phyloP scores from a whole-genome alignment of 2,888 invertebrate species.

The Mythimna loreyi region DNA sequence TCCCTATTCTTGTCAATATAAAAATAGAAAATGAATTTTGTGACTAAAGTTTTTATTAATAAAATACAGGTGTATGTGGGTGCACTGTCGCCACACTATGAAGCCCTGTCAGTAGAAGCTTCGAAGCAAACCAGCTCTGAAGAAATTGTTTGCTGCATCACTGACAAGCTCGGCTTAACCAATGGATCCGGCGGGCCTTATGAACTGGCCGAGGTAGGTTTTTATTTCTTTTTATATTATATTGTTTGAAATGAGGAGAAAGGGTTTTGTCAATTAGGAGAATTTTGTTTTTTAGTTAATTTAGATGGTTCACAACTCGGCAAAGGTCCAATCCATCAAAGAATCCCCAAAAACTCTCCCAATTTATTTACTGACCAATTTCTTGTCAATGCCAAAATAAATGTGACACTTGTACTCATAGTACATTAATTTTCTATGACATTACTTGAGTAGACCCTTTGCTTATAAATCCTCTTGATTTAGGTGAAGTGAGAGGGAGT shows the following conservation, averaged over 20 bases:
- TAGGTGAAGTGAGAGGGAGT: no score
- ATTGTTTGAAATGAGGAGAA: background rate
- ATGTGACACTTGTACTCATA: background rate
- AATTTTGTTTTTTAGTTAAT: background rate
- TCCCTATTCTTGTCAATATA: background rate
- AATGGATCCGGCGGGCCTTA: conserved; percentile 92
- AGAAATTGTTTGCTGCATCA: conserved; percentile 97
- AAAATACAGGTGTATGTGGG: conserved; percentile 95
- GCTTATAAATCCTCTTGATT: no score
- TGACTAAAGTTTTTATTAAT: background rate
- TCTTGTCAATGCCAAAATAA: background rate
- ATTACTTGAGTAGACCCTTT: background rate
- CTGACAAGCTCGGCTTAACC: conserved; percentile 91
- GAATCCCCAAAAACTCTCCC: background rate
- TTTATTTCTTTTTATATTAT: background rate
- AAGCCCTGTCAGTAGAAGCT: conserved; percentile 97
- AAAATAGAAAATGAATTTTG: background rate
- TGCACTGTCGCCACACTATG: conserved; percentile 96
- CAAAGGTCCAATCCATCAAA: no score
- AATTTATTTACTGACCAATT: background rate
- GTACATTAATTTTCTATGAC: background rate
- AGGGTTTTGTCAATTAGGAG: background rate
- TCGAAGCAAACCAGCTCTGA: conserved; percentile 98
- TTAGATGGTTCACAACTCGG: background rate
- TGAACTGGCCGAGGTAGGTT: conserved; percentile 94